phyloP scores from a whole-genome alignment of 2,797 vertebrate genomes.

The Squalus acanthias region DNA sequence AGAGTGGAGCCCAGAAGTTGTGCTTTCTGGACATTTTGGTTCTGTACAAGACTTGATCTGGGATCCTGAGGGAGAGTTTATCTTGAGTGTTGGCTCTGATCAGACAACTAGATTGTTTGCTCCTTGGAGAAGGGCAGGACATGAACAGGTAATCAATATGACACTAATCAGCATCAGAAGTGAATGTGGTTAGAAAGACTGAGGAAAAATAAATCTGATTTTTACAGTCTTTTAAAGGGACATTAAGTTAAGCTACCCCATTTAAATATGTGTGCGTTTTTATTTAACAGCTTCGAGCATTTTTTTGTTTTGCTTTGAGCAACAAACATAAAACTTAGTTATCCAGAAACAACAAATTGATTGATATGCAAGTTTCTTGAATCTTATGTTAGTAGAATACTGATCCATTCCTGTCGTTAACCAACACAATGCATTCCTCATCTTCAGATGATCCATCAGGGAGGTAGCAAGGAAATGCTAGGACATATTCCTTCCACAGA shows the following conservation, averaged over 20 bases:
- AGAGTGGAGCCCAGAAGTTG: slow-evolving; percentile 78
- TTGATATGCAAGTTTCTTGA: not conserved
- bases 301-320: not conserved
- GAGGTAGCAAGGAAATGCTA: not conserved
- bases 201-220: not conserved
- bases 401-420: not conserved
- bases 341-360: not conserved
- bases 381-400: not conserved
- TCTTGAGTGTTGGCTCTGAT: slow-evolving; percentile 82
- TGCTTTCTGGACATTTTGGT: slow-evolving; percentile 88
- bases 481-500: not conserved
- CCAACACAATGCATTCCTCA: not conserved
- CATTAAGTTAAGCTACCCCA: no score
- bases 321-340: not conserved
- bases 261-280: not conserved
- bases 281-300: not conserved
- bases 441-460: not conserved
- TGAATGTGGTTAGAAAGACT: not conserved
- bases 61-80: slow-evolving; percentile 92
- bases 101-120: slow-evolving; percentile 89
- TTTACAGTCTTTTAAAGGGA: not conserved
- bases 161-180: not conserved
- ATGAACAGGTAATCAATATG: slow-evolving; percentile 60
- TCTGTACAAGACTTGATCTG: slow-evolving; percentile 84
- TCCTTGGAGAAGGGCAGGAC: slow-evolving; percentile 73